Evolutionary conservation across 2,888 invertebrate genomes (phyloP).

Genomic region (Plagiodera versicolora): DNA sequence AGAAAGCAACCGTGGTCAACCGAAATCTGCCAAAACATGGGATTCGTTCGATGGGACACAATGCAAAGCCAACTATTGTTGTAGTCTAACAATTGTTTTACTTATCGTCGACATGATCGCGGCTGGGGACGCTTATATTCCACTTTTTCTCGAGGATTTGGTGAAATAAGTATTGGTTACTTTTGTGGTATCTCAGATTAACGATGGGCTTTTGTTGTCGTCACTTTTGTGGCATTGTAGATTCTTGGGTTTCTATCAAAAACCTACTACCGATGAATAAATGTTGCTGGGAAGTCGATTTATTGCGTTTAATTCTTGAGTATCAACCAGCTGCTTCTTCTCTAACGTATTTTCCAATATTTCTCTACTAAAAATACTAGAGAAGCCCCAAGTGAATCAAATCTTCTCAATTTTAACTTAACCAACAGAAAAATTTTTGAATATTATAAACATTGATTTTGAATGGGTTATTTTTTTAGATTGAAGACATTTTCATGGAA

Average conservation of each 20-base stretch:
- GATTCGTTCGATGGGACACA: constrained; percentile 41
- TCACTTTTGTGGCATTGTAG: not conserved
- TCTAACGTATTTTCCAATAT: no score
- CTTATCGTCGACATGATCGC: constrained; percentile 41
- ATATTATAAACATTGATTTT: no score
- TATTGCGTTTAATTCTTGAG: no score
- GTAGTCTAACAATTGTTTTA: constrained; percentile 39
- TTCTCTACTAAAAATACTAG: no score
- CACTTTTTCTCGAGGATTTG: constrained; percentile 15
- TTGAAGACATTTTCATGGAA: no score
- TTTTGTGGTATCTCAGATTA: constrained; percentile 7
- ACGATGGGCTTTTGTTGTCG: constrained; percentile 5
- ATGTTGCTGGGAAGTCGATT: not conserved
- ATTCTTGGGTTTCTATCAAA: not conserved
- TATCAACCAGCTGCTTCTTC: no score
- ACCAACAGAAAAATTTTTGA: no score
- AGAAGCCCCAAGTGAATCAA: no score
- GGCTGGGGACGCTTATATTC: constrained; percentile 17
- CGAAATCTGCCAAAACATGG: constrained; percentile 46
- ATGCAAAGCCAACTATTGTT: constrained; percentile 43
- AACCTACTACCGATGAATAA: not conserved
- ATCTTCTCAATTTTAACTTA: no score
- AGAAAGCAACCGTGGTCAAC: constrained; percentile 37
- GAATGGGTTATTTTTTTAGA: no score
- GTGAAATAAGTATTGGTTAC: constrained; percentile 13